These are phyloP conservation scores for Patella caerulea DNA, from an alignment of 2,888 invertebrate genomes.

Conservation along the genomic window DNA sequence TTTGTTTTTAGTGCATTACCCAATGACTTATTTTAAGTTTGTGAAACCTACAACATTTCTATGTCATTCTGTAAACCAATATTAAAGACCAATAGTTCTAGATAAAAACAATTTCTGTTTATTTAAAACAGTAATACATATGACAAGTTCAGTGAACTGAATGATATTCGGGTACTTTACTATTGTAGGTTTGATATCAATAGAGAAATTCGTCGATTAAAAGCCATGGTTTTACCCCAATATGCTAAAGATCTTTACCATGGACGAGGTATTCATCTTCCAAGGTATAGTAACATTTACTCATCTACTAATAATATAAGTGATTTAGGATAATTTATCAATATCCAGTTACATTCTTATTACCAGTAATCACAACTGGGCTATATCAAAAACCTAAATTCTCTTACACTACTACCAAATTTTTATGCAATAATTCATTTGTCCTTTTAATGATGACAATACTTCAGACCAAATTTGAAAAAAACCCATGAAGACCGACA, in stretches of 20 bases:
- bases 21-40: background rate
- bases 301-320: background rate
- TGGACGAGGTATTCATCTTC: constrained; percentile 63
- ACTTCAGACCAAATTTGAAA: too few relatives aligned
- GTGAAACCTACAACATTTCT: background rate
- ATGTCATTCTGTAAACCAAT: background rate
- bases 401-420: too few relatives aligned
- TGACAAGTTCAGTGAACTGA: background rate
- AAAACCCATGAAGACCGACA: too few relatives aligned
- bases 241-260: constrained; percentile 64
- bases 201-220: constrained; percentile 61
- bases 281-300: constrained; percentile 50
- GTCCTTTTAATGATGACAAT: too few relatives aligned
- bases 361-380: too few relatives aligned
- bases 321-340: too few relatives aligned
- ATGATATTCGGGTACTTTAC: background rate
- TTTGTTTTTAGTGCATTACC: background rate
- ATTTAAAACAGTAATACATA: background rate
- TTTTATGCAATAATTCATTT: too few relatives aligned
- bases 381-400: too few relatives aligned
- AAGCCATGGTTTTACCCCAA: constrained; percentile 61
- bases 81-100: background rate
- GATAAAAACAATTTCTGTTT: constrained; percentile 6
- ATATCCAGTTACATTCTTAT: too few relatives aligned
- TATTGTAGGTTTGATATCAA: constrained; percentile 59